phyloP scores from a whole-genome alignment of 2,797 vertebrate genomes.

The Crypturellus tataupa region DNA sequence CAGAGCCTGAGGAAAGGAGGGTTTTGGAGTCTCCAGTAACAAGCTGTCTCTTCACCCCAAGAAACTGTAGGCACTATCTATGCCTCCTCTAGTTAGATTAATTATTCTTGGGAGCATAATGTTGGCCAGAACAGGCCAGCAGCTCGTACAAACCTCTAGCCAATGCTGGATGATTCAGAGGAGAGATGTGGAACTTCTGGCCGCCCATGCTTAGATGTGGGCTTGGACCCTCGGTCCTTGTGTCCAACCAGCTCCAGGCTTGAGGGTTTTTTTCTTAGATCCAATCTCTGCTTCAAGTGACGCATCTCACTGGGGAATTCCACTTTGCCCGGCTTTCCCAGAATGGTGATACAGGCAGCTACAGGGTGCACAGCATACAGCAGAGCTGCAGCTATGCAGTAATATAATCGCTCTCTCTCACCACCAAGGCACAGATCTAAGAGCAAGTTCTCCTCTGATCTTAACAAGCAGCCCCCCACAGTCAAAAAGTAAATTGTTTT shows the following conservation, averaged over 20 bases:
- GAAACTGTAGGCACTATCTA: neutral
- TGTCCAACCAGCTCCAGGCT: neutral
- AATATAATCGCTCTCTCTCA: neutral
- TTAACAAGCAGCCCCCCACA: neutral
- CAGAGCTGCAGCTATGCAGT: neutral
- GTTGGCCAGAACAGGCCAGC: neutral
- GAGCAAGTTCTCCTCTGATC: neutral
- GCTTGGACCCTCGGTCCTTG: neutral
- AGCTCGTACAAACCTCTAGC: neutral
- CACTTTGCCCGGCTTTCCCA: neutral
- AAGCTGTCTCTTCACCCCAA: neutral
- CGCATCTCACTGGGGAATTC: neutral
- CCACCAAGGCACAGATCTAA: neutral
- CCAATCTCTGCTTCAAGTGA: neutral
- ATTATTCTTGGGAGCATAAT: neutral
- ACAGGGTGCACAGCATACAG: no score
- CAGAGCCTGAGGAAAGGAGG: neutral
- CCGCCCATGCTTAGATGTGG: neutral
- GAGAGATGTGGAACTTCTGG: neutral
- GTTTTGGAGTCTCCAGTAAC: conserved; percentile 12
- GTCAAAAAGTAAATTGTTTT: neutral
- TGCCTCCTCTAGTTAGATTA: neutral
- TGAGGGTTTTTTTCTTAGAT: neutral
- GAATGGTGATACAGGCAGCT: neutral
- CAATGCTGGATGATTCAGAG: neutral